Evolutionary conservation across 2,113 vertebrate genomes (phyloP).

Genomic region (Grantiella picta): DNA sequence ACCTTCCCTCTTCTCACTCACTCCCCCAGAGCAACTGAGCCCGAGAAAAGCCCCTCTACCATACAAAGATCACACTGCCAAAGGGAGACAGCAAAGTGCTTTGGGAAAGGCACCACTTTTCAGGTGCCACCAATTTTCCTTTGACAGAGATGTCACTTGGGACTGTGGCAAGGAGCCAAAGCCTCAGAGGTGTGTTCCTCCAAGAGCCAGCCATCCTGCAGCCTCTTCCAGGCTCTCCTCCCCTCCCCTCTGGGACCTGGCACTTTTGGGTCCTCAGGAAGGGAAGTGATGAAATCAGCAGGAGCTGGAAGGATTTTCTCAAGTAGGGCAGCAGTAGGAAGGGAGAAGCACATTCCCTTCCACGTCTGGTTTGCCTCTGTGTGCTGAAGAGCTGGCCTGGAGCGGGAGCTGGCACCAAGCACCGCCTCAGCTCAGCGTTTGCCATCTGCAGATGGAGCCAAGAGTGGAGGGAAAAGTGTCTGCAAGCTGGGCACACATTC

Average conservation of each 20-base stretch:
- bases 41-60: neutral
- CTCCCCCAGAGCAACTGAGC: neutral
- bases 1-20: neutral
- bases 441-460: neutral
- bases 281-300: neutral
- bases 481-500: neutral
- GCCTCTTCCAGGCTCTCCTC: neutral
- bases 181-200: neutral
- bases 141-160: fast-evolving
- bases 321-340: neutral
- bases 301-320: conserved; percentile 1
- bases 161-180: neutral
- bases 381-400: neutral
- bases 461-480: neutral
- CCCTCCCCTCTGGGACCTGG: neutral
- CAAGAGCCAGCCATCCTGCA: neutral
- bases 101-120: neutral
- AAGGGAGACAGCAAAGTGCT: neutral
- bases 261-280: neutral
- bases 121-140: neutral
- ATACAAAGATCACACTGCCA: neutral
- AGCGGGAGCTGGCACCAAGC: neutral
- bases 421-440: neutral
- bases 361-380: neutral
- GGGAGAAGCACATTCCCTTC: neutral